Evolutionary conservation across 2,113 vertebrate species (phyloP), one percentile per base, ranked within the genome.

Genomic region (Carettochelys insculpta): DNA sequence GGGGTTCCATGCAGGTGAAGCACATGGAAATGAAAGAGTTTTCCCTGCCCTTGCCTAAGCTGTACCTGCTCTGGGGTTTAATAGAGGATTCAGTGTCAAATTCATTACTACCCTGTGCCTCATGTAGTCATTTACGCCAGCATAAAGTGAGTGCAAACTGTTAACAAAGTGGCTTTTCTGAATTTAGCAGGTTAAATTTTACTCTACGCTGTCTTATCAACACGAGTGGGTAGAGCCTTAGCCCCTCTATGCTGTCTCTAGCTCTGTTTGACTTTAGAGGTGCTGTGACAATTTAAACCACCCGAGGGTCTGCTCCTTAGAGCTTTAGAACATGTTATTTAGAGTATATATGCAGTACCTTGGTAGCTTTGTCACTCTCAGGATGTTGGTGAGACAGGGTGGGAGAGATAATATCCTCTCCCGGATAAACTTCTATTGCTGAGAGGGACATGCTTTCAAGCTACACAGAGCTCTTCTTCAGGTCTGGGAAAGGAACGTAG

Each of bases 141-240:
- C 38, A 22, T 38, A 85, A 78, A 85, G 71, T 75, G 43, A 12
- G 11, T 16, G 71, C 16, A 45, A 45, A 25, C 43, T 27, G 43
- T 45, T 45, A 45, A 41, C 13, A 13, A 29, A 24, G 25, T 75
- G 22, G 71, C 22, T 45, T 75, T n/a, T 75, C 41, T 75, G 41
- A 75, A 43, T 43, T 25, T 43, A 75, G 43, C 38, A 45, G n/a
- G n/a, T n/a, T n/a, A n/a, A 0, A 0, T 11, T 41, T 20, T 68
- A 22, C 8, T 65, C 84, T 1, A 1, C 51, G 27, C 1, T 1
- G 61, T 10, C 61, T 65, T 65, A 16, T n/a, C 61, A 19, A 65
- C 61, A n/a, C 22, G 61, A 38, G 61, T 17, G 20, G 61, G 34
- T 17, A 65, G 61, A 61, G 31, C 31, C 31, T 61, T 31, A 16